A percentile compares a stretch with the other conserved stretches of the same genome.
Conservation (phyloP, 1,140 invertebrate genomes). For the Saccostrea glomerata region DNA sequence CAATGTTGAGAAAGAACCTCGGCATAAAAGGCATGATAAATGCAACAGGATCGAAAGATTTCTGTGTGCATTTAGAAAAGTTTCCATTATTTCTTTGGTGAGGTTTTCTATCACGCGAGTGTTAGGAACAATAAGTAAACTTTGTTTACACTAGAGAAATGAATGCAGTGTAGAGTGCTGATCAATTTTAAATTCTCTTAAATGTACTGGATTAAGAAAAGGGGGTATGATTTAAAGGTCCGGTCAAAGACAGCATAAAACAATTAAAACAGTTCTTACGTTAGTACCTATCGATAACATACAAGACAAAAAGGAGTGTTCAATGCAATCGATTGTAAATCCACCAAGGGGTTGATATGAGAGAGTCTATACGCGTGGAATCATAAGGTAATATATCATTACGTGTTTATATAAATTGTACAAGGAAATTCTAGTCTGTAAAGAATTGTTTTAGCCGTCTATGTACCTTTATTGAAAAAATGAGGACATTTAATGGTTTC, state of each 20-base stretch:
- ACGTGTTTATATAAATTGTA: not conserved
- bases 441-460: not conserved
- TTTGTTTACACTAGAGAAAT: conserved; percentile 17
- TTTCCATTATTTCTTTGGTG: not conserved
- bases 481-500: not conserved
- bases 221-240: conserved; percentile 35
- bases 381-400: conserved; percentile 11
- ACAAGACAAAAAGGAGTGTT: conserved; percentile 8
- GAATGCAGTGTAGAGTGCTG: not conserved
- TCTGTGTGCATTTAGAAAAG: not conserved
- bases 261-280: conserved; percentile 24
- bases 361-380: not conserved
- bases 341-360: not conserved
- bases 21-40: not conserved
- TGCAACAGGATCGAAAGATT: not conserved
- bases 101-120: not conserved
- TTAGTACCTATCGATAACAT: conserved; percentile 19
- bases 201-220: conserved; percentile 23
- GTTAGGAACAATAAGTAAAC: conserved; percentile 1
- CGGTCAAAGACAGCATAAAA: conserved; percentile 27
- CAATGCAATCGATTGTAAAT: not conserved
- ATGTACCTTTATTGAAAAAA: not conserved
- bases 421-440: not conserved
- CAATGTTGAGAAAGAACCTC: not conserved
- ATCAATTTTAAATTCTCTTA: conserved; percentile 20